phyloP scores from a whole-genome alignment of 2,113 vertebrate genomes.

The Salvelinus namaycush region DNA sequence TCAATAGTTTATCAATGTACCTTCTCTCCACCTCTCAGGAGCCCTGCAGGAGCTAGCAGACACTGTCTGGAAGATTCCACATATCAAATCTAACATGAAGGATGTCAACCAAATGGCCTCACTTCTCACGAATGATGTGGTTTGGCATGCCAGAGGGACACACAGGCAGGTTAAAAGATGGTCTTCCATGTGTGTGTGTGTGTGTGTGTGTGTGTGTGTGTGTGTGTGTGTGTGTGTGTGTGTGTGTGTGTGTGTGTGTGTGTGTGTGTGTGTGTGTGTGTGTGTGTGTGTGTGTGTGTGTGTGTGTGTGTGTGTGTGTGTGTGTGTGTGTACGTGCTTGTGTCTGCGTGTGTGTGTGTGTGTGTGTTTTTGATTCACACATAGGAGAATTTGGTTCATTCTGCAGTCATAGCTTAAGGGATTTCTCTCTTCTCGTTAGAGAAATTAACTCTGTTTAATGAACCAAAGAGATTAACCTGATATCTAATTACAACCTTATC shows the following conservation, averaged over 20 bases:
- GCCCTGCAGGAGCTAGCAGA: too few species aligned
- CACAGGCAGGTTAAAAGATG: constrained; percentile 58
- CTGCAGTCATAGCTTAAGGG: constrained; percentile 11
- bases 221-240: constrained; percentile 16
- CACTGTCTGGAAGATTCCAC: too few species aligned
- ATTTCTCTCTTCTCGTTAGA: constrained; percentile 27
- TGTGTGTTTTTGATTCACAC: constrained; percentile 15
- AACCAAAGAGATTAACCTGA: constrained; percentile 29
- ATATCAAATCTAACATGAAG: too few species aligned
- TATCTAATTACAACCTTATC: constrained; percentile 40
- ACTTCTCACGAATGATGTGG: constrained; percentile 21
- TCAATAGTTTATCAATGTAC: too few species aligned
- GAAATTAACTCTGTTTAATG: constrained; percentile 40
- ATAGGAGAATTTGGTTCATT: constrained; percentile 10
- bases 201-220: too few species aligned
- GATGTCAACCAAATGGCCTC: too few species aligned
- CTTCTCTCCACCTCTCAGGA: too few species aligned
- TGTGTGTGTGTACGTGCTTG: neutral
- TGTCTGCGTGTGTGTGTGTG: constrained; percentile 4
- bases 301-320: neutral
- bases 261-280: constrained; percentile 11
- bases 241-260: constrained; percentile 23
- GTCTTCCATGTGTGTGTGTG: constrained; percentile 20
- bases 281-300: neutral
- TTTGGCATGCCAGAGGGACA: constrained; percentile 60